Conservation (phyloP, 2,888 invertebrate species). For the Pelosia muscerda region DNA sequence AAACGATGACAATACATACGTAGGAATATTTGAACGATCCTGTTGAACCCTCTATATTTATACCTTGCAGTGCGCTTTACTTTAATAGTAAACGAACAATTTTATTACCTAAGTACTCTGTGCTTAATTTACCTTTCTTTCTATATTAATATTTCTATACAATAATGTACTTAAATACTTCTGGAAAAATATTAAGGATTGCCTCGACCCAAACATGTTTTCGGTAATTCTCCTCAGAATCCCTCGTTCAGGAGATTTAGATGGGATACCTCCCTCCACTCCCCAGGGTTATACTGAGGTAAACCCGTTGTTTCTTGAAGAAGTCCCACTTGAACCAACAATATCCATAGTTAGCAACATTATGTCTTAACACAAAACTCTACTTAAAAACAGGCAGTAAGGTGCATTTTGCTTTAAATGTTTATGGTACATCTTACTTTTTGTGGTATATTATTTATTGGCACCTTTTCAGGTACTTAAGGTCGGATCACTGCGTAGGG, state of each 20-base stretch:
- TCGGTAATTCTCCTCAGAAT: slow-evolving; percentile 79
- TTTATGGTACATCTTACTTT: slow-evolving; percentile 53
- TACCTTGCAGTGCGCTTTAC: neutral
- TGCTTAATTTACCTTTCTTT: neutral
- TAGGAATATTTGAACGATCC: slow-evolving; percentile 43
- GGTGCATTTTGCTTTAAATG: slow-evolving; percentile 38
- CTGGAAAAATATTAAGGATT: slow-evolving; percentile 53
- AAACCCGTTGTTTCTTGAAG: slow-evolving; percentile 82
- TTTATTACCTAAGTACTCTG: neutral
- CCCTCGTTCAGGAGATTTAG: slow-evolving; percentile 81
- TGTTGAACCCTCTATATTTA: slow-evolving; percentile 25
- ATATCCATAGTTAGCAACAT: slow-evolving; percentile 51
- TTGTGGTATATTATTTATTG: slow-evolving; percentile 67
- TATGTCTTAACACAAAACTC: slow-evolving; percentile 31
- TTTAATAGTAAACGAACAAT: neutral
- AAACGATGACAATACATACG: slow-evolving; percentile 50
- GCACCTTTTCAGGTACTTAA: slow-evolving; percentile 85
- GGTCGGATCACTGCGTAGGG: slow-evolving; percentile 74
- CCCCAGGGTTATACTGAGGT: slow-evolving; percentile 80
- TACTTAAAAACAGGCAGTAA: slow-evolving; percentile 34
- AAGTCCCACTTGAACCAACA: slow-evolving; percentile 61
- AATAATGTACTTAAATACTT: slow-evolving; percentile 50
- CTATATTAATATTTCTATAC: slow-evolving; percentile 11
- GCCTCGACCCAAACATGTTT: slow-evolving; percentile 73
- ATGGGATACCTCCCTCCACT: slow-evolving; percentile 73